Percentiles rank a stretch among this genome's conserved stretches.
These are phyloP conservation scores for Todus mexicanus DNA, from an alignment of 2,797 vertebrate species.

Conservation along the genomic window DNA sequence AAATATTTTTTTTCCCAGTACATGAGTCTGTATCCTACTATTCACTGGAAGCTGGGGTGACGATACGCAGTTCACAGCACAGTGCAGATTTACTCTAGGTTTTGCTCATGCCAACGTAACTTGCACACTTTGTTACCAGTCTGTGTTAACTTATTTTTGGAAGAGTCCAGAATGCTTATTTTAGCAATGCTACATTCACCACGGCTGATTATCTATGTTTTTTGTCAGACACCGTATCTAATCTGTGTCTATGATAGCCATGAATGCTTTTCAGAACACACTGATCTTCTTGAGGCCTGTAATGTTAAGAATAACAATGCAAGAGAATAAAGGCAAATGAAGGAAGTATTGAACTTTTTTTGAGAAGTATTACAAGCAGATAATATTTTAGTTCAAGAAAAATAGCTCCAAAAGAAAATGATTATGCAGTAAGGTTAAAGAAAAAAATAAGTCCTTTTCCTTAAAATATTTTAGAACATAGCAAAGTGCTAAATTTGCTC, in stretches of 20 bases:
- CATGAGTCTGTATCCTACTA: fast-evolving
- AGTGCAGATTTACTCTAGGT: not conserved
- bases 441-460: not conserved
- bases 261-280: not conserved
- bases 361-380: too few species aligned
- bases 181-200: not conserved
- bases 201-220: not conserved
- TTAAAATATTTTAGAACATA: not conserved
- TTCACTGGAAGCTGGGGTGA: not conserved
- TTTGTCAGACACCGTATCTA: not conserved
- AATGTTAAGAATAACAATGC: not conserved
- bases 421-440: not conserved
- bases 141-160: not conserved
- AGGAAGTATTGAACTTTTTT: not conserved
- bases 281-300: not conserved
- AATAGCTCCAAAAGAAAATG: not conserved
- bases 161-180: not conserved
- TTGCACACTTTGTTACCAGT: not conserved
- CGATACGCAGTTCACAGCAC: not conserved
- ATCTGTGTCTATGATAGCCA: not conserved
- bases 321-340: not conserved
- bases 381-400: not conserved
- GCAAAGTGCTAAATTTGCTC: not conserved
- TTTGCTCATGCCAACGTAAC: not conserved
- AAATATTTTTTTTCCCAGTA: not conserved